Conservation (phyloP, 2,113 vertebrate genomes). For the Pipa parva region DNA sequence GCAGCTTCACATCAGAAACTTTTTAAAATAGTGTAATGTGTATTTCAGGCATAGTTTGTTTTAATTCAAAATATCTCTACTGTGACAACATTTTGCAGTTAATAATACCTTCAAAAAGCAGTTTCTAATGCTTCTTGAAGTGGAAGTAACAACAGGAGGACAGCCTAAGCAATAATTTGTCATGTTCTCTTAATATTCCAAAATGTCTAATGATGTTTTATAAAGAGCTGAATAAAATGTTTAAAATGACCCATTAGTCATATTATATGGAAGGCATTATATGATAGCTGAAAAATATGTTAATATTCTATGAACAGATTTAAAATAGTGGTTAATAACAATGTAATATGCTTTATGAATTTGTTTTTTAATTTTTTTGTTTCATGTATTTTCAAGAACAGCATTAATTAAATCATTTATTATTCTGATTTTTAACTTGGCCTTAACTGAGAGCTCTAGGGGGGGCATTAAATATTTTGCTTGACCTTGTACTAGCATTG, state of each 20-base stretch:
- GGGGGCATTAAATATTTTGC: too few species aligned
- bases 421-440: too few species aligned
- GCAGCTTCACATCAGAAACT: too few species aligned
- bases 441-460: too few species aligned
- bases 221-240: slow-evolving; percentile 61
- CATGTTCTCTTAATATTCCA: slow-evolving; percentile 58
- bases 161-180: slow-evolving; percentile 55
- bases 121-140: slow-evolving; percentile 43
- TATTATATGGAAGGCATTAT: slow-evolving; percentile 60
- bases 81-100: slow-evolving; percentile 46
- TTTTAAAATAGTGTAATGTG: too few species aligned
- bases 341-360: slow-evolving; percentile 44
- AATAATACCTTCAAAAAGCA: slow-evolving; percentile 47
- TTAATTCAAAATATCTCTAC: too few species aligned
- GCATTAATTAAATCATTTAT: too few species aligned
- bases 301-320: slow-evolving; percentile 61
- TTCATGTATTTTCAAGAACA: too few species aligned
- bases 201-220: slow-evolving; percentile 57
- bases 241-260: slow-evolving; percentile 63
- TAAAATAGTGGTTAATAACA: slow-evolving; percentile 59
- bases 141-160: slow-evolving; percentile 35
- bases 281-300: slow-evolving; percentile 61
- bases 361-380: too few species aligned
- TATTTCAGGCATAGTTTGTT: too few species aligned
- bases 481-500: too few species aligned